These are phyloP conservation scores for Neelides sp. DNA, from an alignment of 1,140 invertebrate genomes.

Conservation along the genomic window DNA sequence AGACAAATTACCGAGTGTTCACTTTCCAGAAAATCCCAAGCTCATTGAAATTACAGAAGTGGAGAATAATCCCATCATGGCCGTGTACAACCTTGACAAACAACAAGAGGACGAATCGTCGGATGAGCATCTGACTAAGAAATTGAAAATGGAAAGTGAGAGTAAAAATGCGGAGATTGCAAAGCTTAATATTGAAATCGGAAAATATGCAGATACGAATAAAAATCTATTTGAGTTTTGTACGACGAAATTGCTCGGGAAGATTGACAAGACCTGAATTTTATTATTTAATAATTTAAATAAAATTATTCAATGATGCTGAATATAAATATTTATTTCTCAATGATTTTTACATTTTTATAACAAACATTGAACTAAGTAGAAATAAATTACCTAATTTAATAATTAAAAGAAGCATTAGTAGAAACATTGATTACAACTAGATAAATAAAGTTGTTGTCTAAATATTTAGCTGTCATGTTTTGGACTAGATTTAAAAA, in stretches of 20 bases:
- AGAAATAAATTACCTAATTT: too few relatives aligned
- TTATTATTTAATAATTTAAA: too few relatives aligned
- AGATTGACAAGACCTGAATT: neutral
- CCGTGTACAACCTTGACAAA: conserved; percentile 15
- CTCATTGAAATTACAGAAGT: conserved; percentile 21
- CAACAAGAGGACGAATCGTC: neutral
- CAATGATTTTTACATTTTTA: too few relatives aligned
- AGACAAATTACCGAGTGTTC: conserved; percentile 17
- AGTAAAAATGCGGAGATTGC: conserved; percentile 10
- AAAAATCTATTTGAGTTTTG: conserved; percentile 27
- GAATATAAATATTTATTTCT: too few relatives aligned
- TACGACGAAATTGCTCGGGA: conserved; percentile 1
- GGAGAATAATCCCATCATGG: conserved; percentile 8
- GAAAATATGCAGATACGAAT: conserved; percentile 21
- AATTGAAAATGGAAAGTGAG: neutral
- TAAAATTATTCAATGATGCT: too few relatives aligned
- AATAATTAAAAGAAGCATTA: too few relatives aligned
- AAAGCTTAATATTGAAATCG: conserved; percentile 18
- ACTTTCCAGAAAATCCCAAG: conserved; percentile 28
- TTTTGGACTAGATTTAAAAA: too few relatives aligned
- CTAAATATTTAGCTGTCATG: too few relatives aligned
- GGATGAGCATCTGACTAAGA: neutral
- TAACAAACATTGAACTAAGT: too few relatives aligned
- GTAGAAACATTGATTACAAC: too few relatives aligned
- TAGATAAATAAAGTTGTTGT: too few relatives aligned